Base-by-base conservation (phyloP, 2,888 invertebrate genomes). In the Pelosia muscerda region DNA sequence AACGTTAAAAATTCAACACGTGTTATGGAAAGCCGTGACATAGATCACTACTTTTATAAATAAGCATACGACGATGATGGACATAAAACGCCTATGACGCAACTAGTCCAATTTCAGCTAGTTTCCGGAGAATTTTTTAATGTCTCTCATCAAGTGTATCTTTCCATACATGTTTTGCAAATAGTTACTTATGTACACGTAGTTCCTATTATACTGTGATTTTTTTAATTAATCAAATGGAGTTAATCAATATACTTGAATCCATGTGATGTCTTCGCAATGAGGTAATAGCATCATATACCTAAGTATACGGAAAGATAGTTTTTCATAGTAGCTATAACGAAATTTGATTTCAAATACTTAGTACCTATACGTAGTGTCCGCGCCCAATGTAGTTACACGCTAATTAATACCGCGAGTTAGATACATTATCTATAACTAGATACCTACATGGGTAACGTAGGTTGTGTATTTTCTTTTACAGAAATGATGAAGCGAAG, bases 401-500 rank as follows among this genome's bases (percentile, higher is more conserved):
- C 34, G 34, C 22, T 31, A 15, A 23, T 28, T 13, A 19, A 3
- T 6, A 38, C 59, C 22, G 15, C 34, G 15, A 34, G 23, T 15
- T 28, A 26, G 11, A 11, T 55, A 34, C n/a, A 31, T 56, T 42
- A 19, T 42, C n/a, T 49, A n/a, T 49, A n/a, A 49, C 49, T 49
- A n/a, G n/a, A 9, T 49, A 9, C 5, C 0, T n/a, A 49, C n/a
- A 3, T n/a, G 8, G 49, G n/a, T 42, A 42, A 42, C 42, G 19
- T 42, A 42, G 19, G 5, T 19, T 42, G 2, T 26, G 5, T 68
- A 22, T 66, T 63, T 74, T 79, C 82, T 76, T 75, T 82, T 93
- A 70, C 94, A 94, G 94, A 91, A 90, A 95, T 94, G 89, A 89
- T 92, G 93, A 93, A 93, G 90, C 90, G 90, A 83, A 92, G 90